Base-by-base conservation (phyloP, 2,113 vertebrate species). In the Uria aalge region DNA sequence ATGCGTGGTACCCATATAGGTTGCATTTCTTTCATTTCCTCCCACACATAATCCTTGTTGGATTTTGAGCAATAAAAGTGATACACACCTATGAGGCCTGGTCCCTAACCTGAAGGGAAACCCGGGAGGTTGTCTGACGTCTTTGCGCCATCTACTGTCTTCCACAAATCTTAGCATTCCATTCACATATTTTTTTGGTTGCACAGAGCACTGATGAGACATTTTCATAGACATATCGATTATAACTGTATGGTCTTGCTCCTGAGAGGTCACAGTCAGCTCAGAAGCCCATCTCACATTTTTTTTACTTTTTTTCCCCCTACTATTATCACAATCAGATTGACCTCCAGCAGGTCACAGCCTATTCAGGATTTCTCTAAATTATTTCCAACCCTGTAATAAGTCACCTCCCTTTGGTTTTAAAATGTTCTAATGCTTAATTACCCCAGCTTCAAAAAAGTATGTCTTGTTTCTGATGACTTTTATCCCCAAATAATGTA, bases 141-240 rank as follows among this genome's bases (percentile, higher is more conserved):
- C 34, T 79, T 84, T 67, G 62, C 73, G 77, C 95, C 94, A 87
- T 19, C 92, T 94, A 52, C 91, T 90, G 93, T n/a, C 56, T 75
- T 34, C 30, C 13, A n/a, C 24, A 17, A 64, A 38, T 34, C 47
- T 62, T 27, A 32, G 10, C 26, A 41, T 34, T 12, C 43, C 63
- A 40, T 5, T 30, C 18, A 2, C 6, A 4, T 36, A 5, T 40
- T 53, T 50, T 48, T 90, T 57, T n/a, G 8, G 9, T 34, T 47
- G 23, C 52, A 64, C 27, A 26, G 56, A 74, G 14, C 24, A 60
- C 12, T 2, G 6, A 60, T 41, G 7, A 50, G 34, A 26, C 18
- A 7, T 48, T 88, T 73, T 18, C 72, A n/a, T 2, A 45, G 63
- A 74, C 79, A 63, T 30, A 40, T 40, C 2, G 0, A n/a, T 63